These are phyloP conservation scores for Volucella zonaria DNA, from an alignment of 2,888 invertebrate species.

Conservation along the genomic window DNA sequence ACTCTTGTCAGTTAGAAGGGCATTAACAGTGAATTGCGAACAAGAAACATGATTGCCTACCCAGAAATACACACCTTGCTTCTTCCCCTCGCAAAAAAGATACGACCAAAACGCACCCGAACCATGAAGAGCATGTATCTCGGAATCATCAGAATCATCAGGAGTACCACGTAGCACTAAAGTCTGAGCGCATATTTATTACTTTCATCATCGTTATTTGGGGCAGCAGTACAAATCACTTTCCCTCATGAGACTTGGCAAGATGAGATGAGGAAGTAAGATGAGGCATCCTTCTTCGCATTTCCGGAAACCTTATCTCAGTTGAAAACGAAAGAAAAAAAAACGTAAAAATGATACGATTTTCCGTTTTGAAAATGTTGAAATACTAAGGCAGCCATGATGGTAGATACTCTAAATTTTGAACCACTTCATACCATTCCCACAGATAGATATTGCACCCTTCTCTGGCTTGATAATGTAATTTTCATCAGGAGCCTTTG, in stretches of 20 bases:
- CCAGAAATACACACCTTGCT: slow-evolving; percentile 43
- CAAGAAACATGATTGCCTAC: slow-evolving; percentile 59
- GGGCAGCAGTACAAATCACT: slow-evolving; percentile 48
- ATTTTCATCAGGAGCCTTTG: slow-evolving; percentile 51
- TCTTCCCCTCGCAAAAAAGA: not conserved
- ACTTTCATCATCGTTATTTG: slow-evolving; percentile 47
- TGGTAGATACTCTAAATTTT: not conserved
- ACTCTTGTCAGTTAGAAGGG: slow-evolving; percentile 39
- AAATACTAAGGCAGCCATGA: slow-evolving; percentile 32
- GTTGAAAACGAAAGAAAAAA: not conserved
- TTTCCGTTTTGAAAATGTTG: slow-evolving; percentile 55
- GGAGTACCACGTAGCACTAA: slow-evolving; percentile 3
- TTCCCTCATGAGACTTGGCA: slow-evolving; percentile 1
- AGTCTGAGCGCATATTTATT: slow-evolving; percentile 54
- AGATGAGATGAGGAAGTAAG: slow-evolving; percentile 19
- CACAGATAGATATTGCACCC: not conserved
- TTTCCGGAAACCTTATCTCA: slow-evolving; percentile 53
- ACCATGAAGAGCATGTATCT: slow-evolving; percentile 3
- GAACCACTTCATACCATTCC: not conserved
- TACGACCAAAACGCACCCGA: slow-evolving; percentile 43
- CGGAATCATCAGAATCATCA: slow-evolving; percentile 17
- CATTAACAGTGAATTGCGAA: slow-evolving; percentile 56
- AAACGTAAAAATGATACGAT: slow-evolving; percentile 29
- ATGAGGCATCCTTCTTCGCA: slow-evolving; percentile 25
- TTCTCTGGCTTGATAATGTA: slow-evolving; percentile 56